These are phyloP conservation scores for Cyanoliseus patagonus DNA, from an alignment of 2,113 vertebrate species.

Conservation along the genomic window DNA sequence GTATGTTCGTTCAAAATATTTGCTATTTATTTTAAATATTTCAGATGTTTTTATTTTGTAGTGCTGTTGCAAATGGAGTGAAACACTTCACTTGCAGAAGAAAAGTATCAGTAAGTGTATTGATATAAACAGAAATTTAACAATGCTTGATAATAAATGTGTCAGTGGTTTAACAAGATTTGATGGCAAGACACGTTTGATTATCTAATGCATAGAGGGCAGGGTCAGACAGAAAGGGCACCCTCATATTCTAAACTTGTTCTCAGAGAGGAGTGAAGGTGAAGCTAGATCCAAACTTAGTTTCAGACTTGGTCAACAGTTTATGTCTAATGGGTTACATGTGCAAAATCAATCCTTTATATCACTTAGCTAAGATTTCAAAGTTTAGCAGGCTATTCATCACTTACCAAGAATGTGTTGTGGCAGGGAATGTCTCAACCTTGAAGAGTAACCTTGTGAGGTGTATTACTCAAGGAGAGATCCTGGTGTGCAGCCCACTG, in stretches of 20 bases:
- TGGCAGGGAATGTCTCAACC: neutral
- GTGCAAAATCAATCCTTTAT: neutral
- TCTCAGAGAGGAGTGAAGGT: neutral
- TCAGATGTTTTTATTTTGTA: neutral
- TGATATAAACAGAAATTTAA: neutral
- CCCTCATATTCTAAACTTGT: neutral
- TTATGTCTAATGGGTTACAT: neutral
- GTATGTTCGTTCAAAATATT: neutral
- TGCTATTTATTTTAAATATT: neutral
- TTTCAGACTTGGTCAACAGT: neutral
- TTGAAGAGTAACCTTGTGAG: neutral
- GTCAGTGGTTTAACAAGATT: neutral
- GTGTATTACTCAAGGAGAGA: neutral
- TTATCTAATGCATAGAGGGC: neutral
- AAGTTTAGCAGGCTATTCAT: neutral
- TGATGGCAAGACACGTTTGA: neutral
- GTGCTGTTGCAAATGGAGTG: neutral
- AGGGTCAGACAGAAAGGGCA: neutral
- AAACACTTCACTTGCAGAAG: neutral
- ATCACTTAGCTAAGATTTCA: neutral
- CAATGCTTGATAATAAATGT: neutral
- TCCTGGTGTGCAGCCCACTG: neutral
- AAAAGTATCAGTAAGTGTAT: neutral
- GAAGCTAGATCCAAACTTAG: neutral
- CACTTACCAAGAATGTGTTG: neutral